Base-by-base conservation (phyloP, 2,113 vertebrate genomes). In the Lagopus leucura region DNA sequence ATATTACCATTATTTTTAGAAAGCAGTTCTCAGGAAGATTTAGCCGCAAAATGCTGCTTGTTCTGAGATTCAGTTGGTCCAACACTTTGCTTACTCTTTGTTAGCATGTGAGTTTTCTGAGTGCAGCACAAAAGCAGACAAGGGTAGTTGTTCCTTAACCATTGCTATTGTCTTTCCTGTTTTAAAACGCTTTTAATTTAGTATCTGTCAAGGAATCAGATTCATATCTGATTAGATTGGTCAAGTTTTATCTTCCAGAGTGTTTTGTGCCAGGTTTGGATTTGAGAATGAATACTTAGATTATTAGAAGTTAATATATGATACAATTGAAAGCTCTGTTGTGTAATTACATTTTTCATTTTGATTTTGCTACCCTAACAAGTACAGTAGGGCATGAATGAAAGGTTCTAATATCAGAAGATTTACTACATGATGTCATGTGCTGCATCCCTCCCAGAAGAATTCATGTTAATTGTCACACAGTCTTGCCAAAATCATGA, bases 401-500 rank as follows among this genome's bases (percentile, higher is more conserved):
- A 94, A 83, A 89, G 90, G 95, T 94, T 96, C 92, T 92, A 97
- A 97, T 94, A 97, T 85, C 94, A 80, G 93, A 97, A 94, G 94
- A 92, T 94, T 91, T 83, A 58, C 65, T 91, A 61, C 82, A 97
- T 97, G 94, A 98, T 93, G 92, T 97, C 97, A 97, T 97, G 73
- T 0, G 2, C 90, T 92, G 90, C 92, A 94, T 95, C 93, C 86
- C 47, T 77, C 93, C 96, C 83, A 69, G 54, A 64, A 91, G 96
- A 94, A 94, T 97, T 97, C 92, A 95, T 79, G 78, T 65, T 88
- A 97, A 95, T 96, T 97, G 96, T 97, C 97, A 95, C 94, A 82
- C 34, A 50, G 86, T 83, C 28, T 20, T 95, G 94, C 95, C 96
- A 96, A 95, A 93, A 82, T 92, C 94, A 78, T 65, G 80, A 96